A percentile compares a stretch with the other conserved stretches of the same genome.
phyloP scores from a whole-genome alignment of 2,113 vertebrate genomes.

The Oryctolagus cuniculus region DNA sequence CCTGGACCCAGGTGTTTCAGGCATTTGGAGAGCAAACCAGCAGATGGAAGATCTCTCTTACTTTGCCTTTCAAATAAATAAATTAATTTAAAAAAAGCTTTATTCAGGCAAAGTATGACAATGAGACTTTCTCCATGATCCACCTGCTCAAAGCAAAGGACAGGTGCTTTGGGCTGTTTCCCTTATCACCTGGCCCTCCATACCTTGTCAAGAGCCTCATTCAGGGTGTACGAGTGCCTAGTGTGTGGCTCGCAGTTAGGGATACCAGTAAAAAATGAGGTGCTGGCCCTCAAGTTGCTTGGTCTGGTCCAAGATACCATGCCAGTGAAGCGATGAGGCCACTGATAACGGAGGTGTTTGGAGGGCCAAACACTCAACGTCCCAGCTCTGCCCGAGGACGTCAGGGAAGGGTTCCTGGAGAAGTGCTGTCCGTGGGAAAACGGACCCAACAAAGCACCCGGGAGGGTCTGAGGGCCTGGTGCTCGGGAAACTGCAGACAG shows the following conservation, averaged over 20 bases:
- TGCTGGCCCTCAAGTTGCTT: not conserved
- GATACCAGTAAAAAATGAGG: not conserved
- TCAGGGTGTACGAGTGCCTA: not conserved
- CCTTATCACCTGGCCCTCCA: not conserved
- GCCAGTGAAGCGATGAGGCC: not conserved
- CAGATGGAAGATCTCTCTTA: too few relatives aligned
- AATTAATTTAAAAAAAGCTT: not conserved
- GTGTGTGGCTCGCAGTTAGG: not conserved
- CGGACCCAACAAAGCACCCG: not conserved
- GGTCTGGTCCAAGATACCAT: not conserved
- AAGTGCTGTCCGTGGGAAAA: not conserved
- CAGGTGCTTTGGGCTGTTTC: not conserved
- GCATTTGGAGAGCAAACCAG: too few relatives aligned
- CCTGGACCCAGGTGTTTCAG: too few relatives aligned
- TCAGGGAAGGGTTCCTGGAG: not conserved
- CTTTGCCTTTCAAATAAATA: too few relatives aligned
- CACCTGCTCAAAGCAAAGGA: conserved; percentile 40
- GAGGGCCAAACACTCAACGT: not conserved
- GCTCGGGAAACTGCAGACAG: not conserved
- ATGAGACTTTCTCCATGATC: not conserved
- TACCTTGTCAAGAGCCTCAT: not conserved
- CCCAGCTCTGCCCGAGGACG: not conserved
- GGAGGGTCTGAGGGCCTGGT: not conserved
- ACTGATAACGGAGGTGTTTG: not conserved
- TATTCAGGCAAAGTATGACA: not conserved